Evolutionary conservation across 2,888 invertebrate genomes (phyloP).

Genomic region (Campoplex capitator): DNA sequence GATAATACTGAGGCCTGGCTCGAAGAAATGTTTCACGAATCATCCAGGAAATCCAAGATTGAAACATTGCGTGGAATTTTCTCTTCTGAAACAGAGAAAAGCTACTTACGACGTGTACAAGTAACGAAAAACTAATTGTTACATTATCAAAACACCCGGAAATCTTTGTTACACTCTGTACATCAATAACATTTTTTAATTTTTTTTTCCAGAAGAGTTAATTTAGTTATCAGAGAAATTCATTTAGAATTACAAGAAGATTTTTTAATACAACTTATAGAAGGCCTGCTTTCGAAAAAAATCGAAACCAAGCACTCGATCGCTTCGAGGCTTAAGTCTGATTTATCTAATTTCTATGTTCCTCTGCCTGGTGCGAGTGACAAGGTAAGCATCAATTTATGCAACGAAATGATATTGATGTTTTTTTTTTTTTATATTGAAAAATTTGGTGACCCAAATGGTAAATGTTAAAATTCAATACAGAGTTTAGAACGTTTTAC

Average conservation of each 20-base stretch:
- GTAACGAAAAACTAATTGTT: constrained; percentile 65
- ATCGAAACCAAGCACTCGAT: constrained; percentile 79
- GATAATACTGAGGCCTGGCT: constrained; percentile 88
- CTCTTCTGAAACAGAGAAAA: constrained; percentile 79
- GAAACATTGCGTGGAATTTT: constrained; percentile 80
- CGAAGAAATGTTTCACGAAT: constrained; percentile 81
- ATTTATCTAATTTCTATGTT: constrained; percentile 77
- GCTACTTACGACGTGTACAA: constrained; percentile 77
- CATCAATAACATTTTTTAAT: not conserved
- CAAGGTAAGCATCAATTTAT: constrained; percentile 40
- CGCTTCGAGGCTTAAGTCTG: constrained; percentile 79
- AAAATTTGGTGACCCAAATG: not conserved
- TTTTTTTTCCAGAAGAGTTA: constrained; percentile 75
- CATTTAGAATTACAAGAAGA: constrained; percentile 80
- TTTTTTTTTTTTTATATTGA: too few relatives aligned
- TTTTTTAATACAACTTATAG: constrained; percentile 78
- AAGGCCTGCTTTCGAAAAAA: constrained; percentile 75
- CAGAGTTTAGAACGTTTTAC: not conserved
- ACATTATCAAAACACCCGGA: not conserved
- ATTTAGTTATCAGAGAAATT: constrained; percentile 77
- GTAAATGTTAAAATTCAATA: not conserved
- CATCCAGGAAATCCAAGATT: constrained; percentile 76
- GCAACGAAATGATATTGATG: too few relatives aligned
- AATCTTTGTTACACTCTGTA: not conserved
- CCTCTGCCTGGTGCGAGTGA: constrained; percentile 69